Evolutionary conservation across 1,140 invertebrate species (phyloP).

Genomic region (Helicorthomorpha holstii): DNA sequence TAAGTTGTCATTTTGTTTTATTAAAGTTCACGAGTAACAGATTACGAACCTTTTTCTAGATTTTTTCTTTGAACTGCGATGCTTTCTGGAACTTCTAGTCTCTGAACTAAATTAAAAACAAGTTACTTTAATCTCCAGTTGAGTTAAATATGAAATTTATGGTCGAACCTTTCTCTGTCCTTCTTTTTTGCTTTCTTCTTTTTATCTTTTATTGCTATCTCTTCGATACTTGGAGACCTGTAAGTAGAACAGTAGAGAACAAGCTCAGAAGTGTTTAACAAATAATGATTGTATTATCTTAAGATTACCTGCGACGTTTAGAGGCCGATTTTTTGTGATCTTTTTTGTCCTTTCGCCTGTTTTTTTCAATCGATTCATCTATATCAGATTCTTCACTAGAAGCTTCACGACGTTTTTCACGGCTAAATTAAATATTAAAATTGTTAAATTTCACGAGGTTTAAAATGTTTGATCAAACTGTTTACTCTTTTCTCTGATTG

Average conservation of each 20-base stretch:
- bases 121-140: no score
- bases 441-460: not conserved
- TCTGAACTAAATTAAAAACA: no score
- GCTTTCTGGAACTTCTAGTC: slow-evolving; percentile 12
- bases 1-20: no score
- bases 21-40: no score
- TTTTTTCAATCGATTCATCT: slow-evolving; percentile 13
- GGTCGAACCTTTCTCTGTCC: slow-evolving; percentile 16
- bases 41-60: no score
- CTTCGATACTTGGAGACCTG: slow-evolving; percentile 10
- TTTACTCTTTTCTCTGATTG: slow-evolving; percentile 19
- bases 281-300: not conserved
- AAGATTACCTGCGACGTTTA: not conserved
- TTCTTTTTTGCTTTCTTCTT: slow-evolving; percentile 23
- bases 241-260: not conserved
- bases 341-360: slow-evolving; percentile 10
- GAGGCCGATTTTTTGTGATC: slow-evolving; percentile 8
- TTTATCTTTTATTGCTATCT: slow-evolving; percentile 17
- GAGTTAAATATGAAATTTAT: no score
- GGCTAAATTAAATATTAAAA: not conserved
- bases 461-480: slow-evolving; percentile 28
- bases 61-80: slow-evolving; percentile 8
- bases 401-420: slow-evolving; percentile 1
- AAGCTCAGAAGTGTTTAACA: not conserved
- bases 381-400: slow-evolving; percentile 3